Conservation (phyloP, 1,140 invertebrate genomes). For the Probaryconus sp. region DNA sequence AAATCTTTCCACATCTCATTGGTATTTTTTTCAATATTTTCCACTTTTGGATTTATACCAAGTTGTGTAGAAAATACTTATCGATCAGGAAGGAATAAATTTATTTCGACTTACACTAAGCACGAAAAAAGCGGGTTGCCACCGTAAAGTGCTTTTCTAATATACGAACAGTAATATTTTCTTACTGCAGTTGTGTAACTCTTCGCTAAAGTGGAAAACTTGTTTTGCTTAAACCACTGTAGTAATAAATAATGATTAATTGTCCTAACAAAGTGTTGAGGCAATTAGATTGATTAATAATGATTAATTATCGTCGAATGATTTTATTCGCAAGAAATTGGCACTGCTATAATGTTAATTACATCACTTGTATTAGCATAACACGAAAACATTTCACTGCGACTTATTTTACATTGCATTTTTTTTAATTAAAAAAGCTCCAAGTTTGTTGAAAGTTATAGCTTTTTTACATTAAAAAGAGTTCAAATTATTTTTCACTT, state of each 20-base stretch:
- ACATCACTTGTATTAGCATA: too few species aligned
- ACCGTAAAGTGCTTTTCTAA: slow-evolving; percentile 38
- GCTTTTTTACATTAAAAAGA: too few species aligned
- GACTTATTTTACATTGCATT: too few species aligned
- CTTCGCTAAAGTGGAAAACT: slow-evolving; percentile 20
- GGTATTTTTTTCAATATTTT: slow-evolving; percentile 6
- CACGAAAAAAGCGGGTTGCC: slow-evolving; percentile 20
- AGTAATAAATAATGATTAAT: slow-evolving; percentile 42
- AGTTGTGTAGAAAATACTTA: slow-evolving; percentile 30
- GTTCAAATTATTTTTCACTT: too few species aligned
- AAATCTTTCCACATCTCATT: slow-evolving; percentile 10
- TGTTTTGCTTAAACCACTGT: slow-evolving; percentile 31
- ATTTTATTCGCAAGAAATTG: slow-evolving; percentile 17
- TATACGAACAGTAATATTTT: slow-evolving; percentile 37
- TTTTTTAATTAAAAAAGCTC: too few species aligned
- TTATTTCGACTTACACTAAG: slow-evolving; percentile 33
- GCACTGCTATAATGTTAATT: neutral
- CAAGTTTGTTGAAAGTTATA: too few species aligned
- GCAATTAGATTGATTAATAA: too few species aligned
- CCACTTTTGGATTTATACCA: slow-evolving; percentile 10
- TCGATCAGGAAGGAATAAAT: slow-evolving; percentile 44
- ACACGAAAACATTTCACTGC: too few species aligned
- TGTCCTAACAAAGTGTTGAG: slow-evolving; percentile 21
- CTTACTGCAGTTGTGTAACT: slow-evolving; percentile 13
- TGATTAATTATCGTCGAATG: slow-evolving; percentile 10